phyloP scores from a whole-genome alignment of 1,140 invertebrate species.

The Amyelois transitella region DNA sequence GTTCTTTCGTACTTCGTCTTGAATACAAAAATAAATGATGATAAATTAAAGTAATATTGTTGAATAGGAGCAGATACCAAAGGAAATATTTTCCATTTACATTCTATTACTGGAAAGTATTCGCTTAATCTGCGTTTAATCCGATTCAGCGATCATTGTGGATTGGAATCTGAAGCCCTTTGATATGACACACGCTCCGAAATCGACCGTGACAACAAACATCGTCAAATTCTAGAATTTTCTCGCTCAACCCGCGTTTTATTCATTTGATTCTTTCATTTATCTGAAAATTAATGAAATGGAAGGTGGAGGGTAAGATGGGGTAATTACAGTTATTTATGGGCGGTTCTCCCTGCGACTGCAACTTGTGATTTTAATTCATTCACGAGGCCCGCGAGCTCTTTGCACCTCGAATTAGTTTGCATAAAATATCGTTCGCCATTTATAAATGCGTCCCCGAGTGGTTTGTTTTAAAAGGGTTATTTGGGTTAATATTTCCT shows the following conservation, averaged over 20 bases:
- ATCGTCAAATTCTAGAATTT: neutral
- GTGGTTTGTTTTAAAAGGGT: constrained; percentile 40
- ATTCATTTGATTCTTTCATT: constrained; percentile 16
- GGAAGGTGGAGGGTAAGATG: constrained; percentile 9
- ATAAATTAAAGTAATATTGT: no score
- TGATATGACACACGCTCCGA: neutral
- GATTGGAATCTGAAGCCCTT: no score
- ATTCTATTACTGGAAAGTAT: no score
- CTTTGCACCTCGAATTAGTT: constrained; percentile 65
- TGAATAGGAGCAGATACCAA: no score
- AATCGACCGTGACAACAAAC: neutral
- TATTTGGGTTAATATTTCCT: neutral
- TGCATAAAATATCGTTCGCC: constrained; percentile 56
- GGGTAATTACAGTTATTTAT: constrained; percentile 65
- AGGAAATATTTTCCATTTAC: no score
- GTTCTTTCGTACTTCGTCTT: no score
- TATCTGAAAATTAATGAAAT: constrained; percentile 27
- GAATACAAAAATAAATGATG: no score
- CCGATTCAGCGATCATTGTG: no score
- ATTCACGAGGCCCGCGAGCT: constrained; percentile 47
- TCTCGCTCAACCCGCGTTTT: constrained; percentile 15
- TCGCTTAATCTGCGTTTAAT: no score
- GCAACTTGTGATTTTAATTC: constrained; percentile 67
- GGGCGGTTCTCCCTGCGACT: constrained; percentile 52
- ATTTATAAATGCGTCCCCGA: constrained; percentile 43